Evolutionary conservation across 2,888 invertebrate species (phyloP).

Genomic region (Drosophila mimica): DNA sequence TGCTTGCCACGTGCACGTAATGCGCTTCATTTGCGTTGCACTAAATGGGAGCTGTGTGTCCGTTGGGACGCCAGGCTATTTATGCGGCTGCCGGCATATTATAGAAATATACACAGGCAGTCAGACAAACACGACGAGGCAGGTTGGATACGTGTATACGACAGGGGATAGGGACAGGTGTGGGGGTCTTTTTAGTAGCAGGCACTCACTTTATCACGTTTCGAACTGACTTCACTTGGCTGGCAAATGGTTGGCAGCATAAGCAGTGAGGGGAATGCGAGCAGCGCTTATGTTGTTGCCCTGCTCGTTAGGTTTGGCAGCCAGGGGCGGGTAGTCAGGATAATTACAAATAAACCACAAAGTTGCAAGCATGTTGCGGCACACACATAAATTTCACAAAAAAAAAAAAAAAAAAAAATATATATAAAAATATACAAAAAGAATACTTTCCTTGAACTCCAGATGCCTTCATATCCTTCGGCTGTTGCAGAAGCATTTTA

Average conservation of each 20-base stretch:
- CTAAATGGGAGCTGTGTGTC: slow-evolving; percentile 66
- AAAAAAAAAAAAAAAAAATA: slow-evolving; percentile 14
- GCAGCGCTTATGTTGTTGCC: slow-evolving; percentile 48
- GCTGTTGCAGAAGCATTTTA: slow-evolving; percentile 56
- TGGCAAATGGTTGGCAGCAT: slow-evolving; percentile 62
- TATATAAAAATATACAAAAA: slow-evolving; percentile 17
- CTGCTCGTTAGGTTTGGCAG: slow-evolving; percentile 50
- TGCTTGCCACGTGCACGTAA: slow-evolving; percentile 68
- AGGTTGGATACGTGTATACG: not conserved
- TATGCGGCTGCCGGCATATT: slow-evolving; percentile 57
- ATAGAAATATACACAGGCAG: slow-evolving; percentile 37
- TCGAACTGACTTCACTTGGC: slow-evolving; percentile 48
- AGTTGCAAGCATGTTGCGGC: slow-evolving; percentile 74
- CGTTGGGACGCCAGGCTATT: slow-evolving; percentile 40
- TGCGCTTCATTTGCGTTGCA: slow-evolving; percentile 81
- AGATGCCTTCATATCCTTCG: slow-evolving; percentile 36
- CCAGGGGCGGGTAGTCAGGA: slow-evolving; percentile 45
- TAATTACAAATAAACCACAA: slow-evolving; percentile 81
- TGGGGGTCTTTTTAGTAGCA: not conserved
- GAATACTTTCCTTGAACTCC: slow-evolving; percentile 49
- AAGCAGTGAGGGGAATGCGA: slow-evolving; percentile 22
- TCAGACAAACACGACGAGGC: slow-evolving; percentile 9
- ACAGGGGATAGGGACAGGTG: not conserved
- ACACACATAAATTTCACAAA: slow-evolving; percentile 58
- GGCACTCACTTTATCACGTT: slow-evolving; percentile 73